A percentile compares a stretch with the other conserved stretches of the same genome.
phyloP scores from a whole-genome alignment of 2,797 vertebrate species.

The Aythya fuligula region DNA sequence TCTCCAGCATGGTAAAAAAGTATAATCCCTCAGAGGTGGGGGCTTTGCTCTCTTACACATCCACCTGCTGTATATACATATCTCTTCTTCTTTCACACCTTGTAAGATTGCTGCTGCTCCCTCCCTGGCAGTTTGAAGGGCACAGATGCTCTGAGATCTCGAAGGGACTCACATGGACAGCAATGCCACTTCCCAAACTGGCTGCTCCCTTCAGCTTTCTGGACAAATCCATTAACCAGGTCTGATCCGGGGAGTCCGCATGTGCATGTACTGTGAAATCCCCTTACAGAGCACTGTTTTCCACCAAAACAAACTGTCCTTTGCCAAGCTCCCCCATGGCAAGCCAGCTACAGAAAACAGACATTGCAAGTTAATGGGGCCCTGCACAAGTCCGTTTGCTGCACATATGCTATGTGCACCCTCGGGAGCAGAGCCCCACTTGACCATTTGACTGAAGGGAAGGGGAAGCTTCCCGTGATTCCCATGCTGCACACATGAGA shows the following conservation, averaged over 20 bases:
- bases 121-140: background rate
- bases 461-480: background rate
- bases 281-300: background rate
- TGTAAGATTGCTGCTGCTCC: background rate
- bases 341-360: background rate
- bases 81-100: background rate
- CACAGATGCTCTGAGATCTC: background rate
- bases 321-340: background rate
- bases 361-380: background rate
- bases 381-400: background rate
- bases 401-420: background rate
- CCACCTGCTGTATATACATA: background rate
- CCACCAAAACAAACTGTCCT: background rate
- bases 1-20: background rate
- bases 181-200: slow-evolving; percentile 1
- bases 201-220: background rate
- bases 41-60: background rate
- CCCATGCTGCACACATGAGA: accelerated
- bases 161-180: background rate
- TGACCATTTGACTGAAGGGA: background rate
- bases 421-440: background rate
- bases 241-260: background rate
- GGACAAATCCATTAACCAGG: slow-evolving; percentile 33
- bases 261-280: background rate
- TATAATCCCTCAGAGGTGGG: background rate